Base-by-base conservation (phyloP, 2,888 invertebrate species). In the Linnaemya tessellans region DNA sequence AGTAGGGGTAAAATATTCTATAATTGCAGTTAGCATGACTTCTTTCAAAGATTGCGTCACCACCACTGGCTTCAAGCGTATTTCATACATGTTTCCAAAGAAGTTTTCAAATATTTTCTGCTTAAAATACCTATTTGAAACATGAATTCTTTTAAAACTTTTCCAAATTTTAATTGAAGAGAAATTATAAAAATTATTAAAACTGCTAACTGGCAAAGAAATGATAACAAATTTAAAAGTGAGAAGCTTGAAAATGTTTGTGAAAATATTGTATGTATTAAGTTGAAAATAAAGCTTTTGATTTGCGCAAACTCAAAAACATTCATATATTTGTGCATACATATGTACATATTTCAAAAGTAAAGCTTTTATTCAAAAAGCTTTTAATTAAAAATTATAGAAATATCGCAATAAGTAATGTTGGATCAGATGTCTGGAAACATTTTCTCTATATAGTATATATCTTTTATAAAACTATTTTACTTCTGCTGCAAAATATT, bases 271-370 rank as follows among this genome's bases (percentile, higher is more conserved):
- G 10, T 22, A 11, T 51, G 11, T 9, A 51, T 11, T 10, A 49
- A 20, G 3, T 22, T 1, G 3, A 18, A 35, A 60, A 60, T 35
- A 18, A 60, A 60, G 35, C 35, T 60, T 60, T 35, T 18, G 9
- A 25, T 58, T 58, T 58, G 58, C 58, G 58, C 58, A 58, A 25
- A 58, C 30, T 58, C 58, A 58, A n/a, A 35, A 58, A 62, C n/a
- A 46, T 18, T 38, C 11, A 20, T 60, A 20, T 35, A 5, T 38
- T 60, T 35, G 8, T 3, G 20, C 30, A 30, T 30, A 30, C 30
- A 30, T 30, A n/a, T n/a, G n/a, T n/a, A 3, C 30, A 30, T 30
- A 30, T 30, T 30, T 2, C 30, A 62, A 41, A 62, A 20, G 5
- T 1, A 41, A 41, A 62, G 20, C 62, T 62, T 58, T 58, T 58